Evolutionary conservation across 2,888 invertebrate species (phyloP), one percentile per base, ranked within the genome.

Genomic region (Tyria jacobaeae): DNA sequence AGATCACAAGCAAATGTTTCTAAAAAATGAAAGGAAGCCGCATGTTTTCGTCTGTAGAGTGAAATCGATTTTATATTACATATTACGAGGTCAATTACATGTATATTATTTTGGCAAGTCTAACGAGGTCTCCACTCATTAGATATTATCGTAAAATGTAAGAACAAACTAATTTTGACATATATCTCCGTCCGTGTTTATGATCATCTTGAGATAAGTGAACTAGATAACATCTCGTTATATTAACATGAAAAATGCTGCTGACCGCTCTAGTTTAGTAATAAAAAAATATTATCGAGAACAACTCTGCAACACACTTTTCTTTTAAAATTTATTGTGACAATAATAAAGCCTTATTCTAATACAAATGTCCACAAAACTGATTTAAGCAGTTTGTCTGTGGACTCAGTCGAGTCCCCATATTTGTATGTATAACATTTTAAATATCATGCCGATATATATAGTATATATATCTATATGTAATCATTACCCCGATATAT

Each of bases 111-210:
- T 55, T 55, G 55, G 34, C 44, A 55, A 55, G 41, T 56, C 61
- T 62, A 70, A 63, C 49, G 7, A 39, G 21, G 10, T 47, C 39
- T 68, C 68, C 64, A 55, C 55, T 66, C 44, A 37, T 55, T 62
- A 49, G 48, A 49, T 27, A 47, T 48, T 25, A 41, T 50, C n/a
- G 55, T 34, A 44, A 55, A 44, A 34, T 55, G 10, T 31, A 31
- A 53, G 54, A 31, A 14, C 27, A 31, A 62, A 55, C 57, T 68
- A 60, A 75, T 76, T 55, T 44, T 17, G 53, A 54, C 41, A 21
- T n/a, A 35, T 3, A 27, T 41, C 6, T 41, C 25, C 0, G 6
- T 41, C 5, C 9, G 6, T n/a, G 14, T 54, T 54, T 31, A 41
- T 54, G 24, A 52, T 37, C 7, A 35, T 35, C 17, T 35, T 7